phyloP scores from a whole-genome alignment of 2,797 vertebrate species.

The Phrynocephalus guinanensis region DNA sequence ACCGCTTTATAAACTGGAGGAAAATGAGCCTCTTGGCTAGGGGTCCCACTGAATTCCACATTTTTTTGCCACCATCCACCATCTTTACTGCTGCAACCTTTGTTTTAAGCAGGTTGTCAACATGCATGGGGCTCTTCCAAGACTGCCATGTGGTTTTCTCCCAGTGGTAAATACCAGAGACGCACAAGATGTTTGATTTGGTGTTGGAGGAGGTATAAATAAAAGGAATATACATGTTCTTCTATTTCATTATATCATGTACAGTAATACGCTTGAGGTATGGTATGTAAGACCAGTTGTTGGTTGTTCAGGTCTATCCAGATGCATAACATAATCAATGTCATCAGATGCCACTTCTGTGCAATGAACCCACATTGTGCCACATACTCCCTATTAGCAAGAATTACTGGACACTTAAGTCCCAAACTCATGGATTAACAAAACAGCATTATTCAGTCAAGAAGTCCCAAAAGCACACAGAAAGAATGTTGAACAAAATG shows the following conservation, averaged over 20 bases:
- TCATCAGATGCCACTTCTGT: background rate
- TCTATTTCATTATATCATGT: background rate
- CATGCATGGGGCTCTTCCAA: background rate
- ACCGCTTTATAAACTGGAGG: background rate
- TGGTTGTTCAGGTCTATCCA: background rate
- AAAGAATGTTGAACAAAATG: background rate
- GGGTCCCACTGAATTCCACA: constrained; percentile 16
- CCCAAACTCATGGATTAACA: background rate
- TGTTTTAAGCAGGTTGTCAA: constrained; percentile 12
- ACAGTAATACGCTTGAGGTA: background rate
- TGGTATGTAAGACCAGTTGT: background rate
- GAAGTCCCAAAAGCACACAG: background rate
- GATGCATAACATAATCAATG: too few species aligned
- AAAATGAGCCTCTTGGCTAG: background rate
- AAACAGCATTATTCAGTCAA: background rate
- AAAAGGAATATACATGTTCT: background rate
- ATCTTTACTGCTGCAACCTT: constrained; percentile 6
- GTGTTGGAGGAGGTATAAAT: constrained; percentile 2
- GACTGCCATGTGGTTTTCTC: background rate
- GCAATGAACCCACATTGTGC: background rate
- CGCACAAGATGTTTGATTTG: background rate
- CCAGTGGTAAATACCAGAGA: background rate
- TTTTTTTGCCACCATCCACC: constrained; percentile 3
- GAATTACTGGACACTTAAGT: background rate
- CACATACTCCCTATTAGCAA: background rate